A percentile compares a stretch with the other conserved stretches of the same genome.
Evolutionary conservation across 1,140 invertebrate species (phyloP).

Genomic region (Drosophila ohnishii): DNA sequence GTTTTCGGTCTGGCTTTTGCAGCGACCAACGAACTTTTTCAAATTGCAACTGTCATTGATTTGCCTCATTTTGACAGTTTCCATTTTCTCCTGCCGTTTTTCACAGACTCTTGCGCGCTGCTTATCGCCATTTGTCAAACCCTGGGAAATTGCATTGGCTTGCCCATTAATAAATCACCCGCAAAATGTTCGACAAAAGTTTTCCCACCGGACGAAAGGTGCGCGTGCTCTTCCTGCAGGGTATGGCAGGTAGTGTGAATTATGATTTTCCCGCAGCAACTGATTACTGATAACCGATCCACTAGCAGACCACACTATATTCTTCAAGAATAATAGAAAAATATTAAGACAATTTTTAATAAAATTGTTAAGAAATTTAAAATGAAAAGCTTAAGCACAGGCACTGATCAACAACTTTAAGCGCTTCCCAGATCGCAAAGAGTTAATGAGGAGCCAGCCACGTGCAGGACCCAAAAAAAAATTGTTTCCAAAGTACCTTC

Average conservation of each 20-base stretch:
- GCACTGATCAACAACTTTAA: slow-evolving; percentile 2
- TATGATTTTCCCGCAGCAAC: neutral
- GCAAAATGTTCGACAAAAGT: slow-evolving; percentile 32
- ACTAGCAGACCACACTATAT: neutral
- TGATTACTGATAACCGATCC: neutral
- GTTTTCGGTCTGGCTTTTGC: slow-evolving; percentile 6
- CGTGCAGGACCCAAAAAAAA: slow-evolving; percentile 13
- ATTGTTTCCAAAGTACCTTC: slow-evolving; percentile 9
- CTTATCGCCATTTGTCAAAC: slow-evolving; percentile 70
- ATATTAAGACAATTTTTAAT: neutral
- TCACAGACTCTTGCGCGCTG: neutral
- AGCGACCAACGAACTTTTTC: slow-evolving; percentile 55
- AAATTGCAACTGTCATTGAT: slow-evolving; percentile 75
- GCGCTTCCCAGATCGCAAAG: neutral
- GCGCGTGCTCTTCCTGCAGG: neutral
- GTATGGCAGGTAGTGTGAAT: neutral
- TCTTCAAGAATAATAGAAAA: neutral
- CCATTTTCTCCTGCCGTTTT: slow-evolving; percentile 38
- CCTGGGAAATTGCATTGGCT: slow-evolving; percentile 55
- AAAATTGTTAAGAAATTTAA: neutral
- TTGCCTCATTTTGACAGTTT: slow-evolving; percentile 66
- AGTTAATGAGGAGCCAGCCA: slow-evolving; percentile 12
- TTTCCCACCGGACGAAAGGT: slow-evolving; percentile 19
- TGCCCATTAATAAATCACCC: slow-evolving; percentile 63
- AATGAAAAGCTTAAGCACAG: neutral